These are phyloP conservation scores for Megalops cyprinoides DNA, from an alignment of 2,797 vertebrate genomes.

Conservation along the genomic window DNA sequence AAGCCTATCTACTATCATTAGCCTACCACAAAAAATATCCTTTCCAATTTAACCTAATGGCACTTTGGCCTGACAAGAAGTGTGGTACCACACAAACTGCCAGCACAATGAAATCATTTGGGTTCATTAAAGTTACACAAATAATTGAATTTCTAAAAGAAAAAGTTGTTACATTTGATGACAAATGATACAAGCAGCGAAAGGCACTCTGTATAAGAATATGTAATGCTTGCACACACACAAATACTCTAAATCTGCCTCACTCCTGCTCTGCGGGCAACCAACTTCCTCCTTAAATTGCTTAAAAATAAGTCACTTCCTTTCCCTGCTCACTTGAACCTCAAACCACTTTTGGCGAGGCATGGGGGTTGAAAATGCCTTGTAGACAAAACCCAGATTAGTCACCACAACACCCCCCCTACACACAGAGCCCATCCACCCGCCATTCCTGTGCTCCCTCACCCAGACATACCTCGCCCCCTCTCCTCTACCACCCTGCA, in stretches of 20 bases:
- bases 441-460: not conserved
- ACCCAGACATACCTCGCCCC: not conserved
- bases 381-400: conserved; percentile 77
- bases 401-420: conserved; percentile 65
- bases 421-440: not conserved
- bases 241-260: not conserved
- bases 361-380: conserved; percentile 67
- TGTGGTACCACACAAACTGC: not conserved
- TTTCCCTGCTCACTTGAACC: conserved; percentile 64
- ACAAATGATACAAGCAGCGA: too few relatives aligned
- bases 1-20: not conserved
- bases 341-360: conserved; percentile 52
- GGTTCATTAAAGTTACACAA: not conserved
- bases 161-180: not conserved
- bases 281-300: conserved; percentile 65
- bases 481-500: conserved; percentile 60
- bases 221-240: not conserved
- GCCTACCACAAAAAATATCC: not conserved
- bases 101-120: not conserved
- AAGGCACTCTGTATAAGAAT: not conserved
- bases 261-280: conserved; percentile 39
- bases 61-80: not conserved
- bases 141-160: not conserved
- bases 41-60: not conserved
- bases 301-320: conserved; percentile 76